Conservation (phyloP, 2,797 vertebrate genomes). For the Leptatherina wallacei region DNA sequence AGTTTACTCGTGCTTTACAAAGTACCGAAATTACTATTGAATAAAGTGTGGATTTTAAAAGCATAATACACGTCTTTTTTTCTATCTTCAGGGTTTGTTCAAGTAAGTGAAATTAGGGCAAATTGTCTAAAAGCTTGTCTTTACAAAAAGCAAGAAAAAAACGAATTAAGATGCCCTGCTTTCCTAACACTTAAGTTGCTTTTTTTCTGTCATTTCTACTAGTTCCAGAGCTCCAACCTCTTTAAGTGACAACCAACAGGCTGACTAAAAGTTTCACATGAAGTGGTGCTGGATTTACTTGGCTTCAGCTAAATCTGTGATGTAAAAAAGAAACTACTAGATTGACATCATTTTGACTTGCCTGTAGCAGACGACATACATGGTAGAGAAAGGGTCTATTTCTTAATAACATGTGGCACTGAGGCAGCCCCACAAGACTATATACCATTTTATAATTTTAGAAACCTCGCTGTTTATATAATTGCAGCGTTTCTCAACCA, state of each 20-base stretch:
- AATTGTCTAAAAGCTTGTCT: not conserved
- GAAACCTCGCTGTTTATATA: not conserved
- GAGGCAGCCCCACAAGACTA: not conserved
- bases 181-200: not conserved
- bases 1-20: conserved; percentile 4
- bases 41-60: not conserved
- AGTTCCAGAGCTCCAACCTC: conserved; percentile 11
- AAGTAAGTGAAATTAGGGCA: conserved; percentile 8
- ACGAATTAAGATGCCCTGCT: not conserved
- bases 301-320: not conserved
- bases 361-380: conserved; percentile 14
- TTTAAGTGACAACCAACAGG: not conserved
- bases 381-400: conserved; percentile 29
- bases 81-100: not conserved
- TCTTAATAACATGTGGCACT: not conserved
- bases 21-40: not conserved
- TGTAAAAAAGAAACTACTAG: conserved; percentile 8
- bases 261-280: conserved; percentile 5
- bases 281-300: conserved; percentile 5
- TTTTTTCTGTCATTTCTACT: conserved; percentile 11
- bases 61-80: not conserved
- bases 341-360: conserved; percentile 5
- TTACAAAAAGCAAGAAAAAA: not conserved
- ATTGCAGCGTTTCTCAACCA: not conserved
- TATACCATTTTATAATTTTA: not conserved